Percentiles rank a stretch among this genome's conserved stretches.
Conservation (phyloP, 2,113 vertebrate genomes). For the Catagonus wagneri region DNA sequence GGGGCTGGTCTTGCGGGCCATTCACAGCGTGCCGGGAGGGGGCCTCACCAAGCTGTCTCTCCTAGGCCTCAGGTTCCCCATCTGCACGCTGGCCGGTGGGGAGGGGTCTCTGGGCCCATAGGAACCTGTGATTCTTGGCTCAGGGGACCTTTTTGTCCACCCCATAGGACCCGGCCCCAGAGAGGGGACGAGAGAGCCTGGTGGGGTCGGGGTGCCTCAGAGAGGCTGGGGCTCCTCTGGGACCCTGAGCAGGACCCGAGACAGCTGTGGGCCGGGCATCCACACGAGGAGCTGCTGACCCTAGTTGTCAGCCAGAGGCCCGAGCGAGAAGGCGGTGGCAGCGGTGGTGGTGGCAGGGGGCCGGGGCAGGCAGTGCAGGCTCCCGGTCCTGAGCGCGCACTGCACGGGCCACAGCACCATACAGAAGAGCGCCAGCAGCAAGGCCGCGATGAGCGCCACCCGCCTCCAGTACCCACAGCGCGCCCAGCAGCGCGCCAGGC, state of each 20-base stretch:
- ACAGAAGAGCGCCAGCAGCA: conserved; percentile 91
- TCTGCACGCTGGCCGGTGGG: not conserved
- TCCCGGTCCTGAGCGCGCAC: conserved; percentile 93
- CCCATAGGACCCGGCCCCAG: not conserved
- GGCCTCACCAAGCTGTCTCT: not conserved
- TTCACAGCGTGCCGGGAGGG: not conserved
- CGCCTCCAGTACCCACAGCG: conserved; percentile 92
- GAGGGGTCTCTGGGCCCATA: not conserved
- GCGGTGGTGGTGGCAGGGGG: rapidly evolving
- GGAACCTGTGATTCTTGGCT: not conserved
- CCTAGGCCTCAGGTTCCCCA: not conserved
- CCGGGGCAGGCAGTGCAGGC: conserved; percentile 88
- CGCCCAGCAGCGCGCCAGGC: conserved; percentile 80
- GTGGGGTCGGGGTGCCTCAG: not conserved
- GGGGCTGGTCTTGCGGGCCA: not conserved
- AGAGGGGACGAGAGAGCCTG: not conserved
- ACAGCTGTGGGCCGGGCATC: too few relatives aligned
- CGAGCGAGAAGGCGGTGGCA: not conserved
- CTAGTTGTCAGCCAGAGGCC: rapidly evolving
- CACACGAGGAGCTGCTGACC: rapidly evolving
- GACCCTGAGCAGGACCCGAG: not conserved
- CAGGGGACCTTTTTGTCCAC: not conserved
- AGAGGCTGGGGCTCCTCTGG: not conserved
- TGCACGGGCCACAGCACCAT: conserved; percentile 95
- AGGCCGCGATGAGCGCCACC: conserved; percentile 87